These are phyloP conservation scores for Lophura nycthemera DNA, from an alignment of 2,113 vertebrate species.

Conservation along the genomic window DNA sequence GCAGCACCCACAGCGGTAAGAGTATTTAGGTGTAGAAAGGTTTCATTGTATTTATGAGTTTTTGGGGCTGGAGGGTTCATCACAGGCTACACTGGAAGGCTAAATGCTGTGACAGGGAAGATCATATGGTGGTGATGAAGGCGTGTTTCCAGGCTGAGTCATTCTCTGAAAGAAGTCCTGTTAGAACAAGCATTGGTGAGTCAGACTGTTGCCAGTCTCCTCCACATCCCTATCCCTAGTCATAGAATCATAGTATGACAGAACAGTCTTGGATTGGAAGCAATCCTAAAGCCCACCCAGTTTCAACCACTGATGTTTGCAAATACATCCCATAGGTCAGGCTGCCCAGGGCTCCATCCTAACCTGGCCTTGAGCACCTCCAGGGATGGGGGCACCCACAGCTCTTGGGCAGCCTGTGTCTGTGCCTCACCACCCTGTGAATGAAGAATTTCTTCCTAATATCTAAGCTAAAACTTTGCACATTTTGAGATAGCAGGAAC, in stretches of 20 bases:
- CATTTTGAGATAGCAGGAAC: background rate
- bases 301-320: too few relatives aligned
- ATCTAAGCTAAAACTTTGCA: background rate
- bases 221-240: background rate
- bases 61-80: background rate
- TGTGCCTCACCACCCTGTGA: too few relatives aligned
- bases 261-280: too few relatives aligned
- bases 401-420: too few relatives aligned
- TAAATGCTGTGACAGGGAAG: background rate
- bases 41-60: too few relatives aligned
- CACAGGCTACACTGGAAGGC: background rate
- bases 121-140: background rate
- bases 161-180: background rate
- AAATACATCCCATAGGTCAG: too few relatives aligned
- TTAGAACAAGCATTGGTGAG: background rate
- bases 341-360: too few relatives aligned
- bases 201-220: background rate
- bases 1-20: accelerated
- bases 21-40: background rate
- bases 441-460: too few relatives aligned
- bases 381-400: too few relatives aligned
- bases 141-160: background rate
- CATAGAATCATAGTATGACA: too few relatives aligned
- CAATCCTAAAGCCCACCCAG: too few relatives aligned
- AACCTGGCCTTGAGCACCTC: too few relatives aligned